phyloP scores from a whole-genome alignment of 2,113 vertebrate species.

The Ptyas mucosa region DNA sequence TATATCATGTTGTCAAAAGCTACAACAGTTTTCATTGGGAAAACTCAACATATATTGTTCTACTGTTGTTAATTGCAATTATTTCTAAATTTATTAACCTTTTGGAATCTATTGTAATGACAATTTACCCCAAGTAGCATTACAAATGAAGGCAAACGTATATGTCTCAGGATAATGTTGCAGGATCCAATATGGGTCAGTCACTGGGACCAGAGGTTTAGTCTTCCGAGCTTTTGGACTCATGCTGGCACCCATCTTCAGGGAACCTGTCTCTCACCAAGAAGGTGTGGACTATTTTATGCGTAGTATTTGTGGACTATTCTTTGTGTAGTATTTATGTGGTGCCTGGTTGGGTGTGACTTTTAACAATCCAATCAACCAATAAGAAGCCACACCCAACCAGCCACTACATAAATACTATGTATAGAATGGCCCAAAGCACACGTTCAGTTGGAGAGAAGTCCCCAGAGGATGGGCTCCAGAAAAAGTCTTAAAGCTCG shows the following conservation, averaged over 20 bases:
- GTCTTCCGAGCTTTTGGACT: not conserved
- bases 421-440: not conserved
- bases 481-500: not conserved
- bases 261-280: not conserved
- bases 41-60: conserved; percentile 37
- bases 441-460: not conserved
- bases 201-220: not conserved
- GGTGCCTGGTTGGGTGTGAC: not conserved
- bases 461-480: not conserved
- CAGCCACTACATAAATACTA: not conserved
- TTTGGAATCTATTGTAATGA: not conserved
- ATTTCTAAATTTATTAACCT: not conserved
- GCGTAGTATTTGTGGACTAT: not conserved
- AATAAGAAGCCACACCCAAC: not conserved
- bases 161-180: not conserved
- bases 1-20: conserved; percentile 43
- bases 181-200: not conserved
- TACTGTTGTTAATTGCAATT: conserved; percentile 14
- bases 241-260: not conserved
- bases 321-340: not conserved
- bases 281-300: not conserved
- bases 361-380: not conserved
- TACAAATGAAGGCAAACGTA: not conserved
- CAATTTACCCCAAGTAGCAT: not conserved
- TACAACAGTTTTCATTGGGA: conserved; percentile 5